phyloP scores from a whole-genome alignment of 2,113 vertebrate species.

The Platycercus adscitus region DNA sequence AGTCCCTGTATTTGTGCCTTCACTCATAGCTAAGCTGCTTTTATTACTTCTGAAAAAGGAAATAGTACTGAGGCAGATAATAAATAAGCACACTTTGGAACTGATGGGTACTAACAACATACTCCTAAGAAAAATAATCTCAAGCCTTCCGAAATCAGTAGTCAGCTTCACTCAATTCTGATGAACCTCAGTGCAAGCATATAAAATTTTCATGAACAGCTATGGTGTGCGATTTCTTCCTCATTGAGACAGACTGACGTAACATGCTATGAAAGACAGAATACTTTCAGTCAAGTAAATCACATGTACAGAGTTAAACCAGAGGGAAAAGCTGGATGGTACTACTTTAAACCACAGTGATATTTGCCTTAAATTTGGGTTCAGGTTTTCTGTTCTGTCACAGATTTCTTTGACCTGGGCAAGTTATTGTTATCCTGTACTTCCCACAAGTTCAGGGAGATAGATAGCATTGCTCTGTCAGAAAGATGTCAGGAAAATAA shows the following conservation, averaged over 20 bases:
- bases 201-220: not conserved
- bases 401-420: not conserved
- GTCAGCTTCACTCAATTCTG: not conserved
- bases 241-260: not conserved
- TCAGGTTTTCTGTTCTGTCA: not conserved
- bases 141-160: not conserved
- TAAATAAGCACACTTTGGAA: not conserved
- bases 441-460: not conserved
- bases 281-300: not conserved
- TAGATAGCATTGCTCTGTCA: not conserved
- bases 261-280: not conserved
- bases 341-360: not conserved
- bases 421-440: not conserved
- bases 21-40: not conserved
- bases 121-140: not conserved
- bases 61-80: not conserved
- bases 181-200: not conserved
- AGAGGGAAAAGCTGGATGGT: not conserved
- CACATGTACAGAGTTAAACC: not conserved
- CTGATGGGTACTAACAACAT: not conserved
- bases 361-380: not conserved
- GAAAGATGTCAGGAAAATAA: not conserved
- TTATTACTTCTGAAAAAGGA: not conserved
- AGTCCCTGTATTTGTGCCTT: not conserved
- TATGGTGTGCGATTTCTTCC: not conserved